Percentiles rank a stretch among this genome's conserved stretches.
Evolutionary conservation across 2,888 invertebrate species (phyloP).

Genomic region (Stramonita haemastoma): DNA sequence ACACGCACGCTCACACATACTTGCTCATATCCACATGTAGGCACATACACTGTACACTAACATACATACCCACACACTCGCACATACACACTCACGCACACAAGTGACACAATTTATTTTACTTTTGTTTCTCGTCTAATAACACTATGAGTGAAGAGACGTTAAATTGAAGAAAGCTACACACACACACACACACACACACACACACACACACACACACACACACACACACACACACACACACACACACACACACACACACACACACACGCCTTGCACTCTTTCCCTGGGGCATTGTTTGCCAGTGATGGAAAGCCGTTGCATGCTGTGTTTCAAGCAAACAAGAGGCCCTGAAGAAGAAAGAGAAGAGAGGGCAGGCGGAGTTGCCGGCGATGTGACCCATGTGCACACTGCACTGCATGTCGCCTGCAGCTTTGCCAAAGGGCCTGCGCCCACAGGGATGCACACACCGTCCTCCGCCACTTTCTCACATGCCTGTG

Average conservation of each 20-base stretch:
- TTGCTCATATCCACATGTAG: background rate
- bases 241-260: background rate
- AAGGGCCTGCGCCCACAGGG: background rate
- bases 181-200: too few species aligned
- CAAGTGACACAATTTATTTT: background rate
- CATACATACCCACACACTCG: background rate
- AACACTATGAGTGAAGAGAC: too few species aligned
- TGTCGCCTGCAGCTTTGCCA: background rate
- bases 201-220: background rate
- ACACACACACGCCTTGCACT: background rate
- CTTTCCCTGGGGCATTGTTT: background rate
- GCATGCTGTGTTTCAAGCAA: background rate
- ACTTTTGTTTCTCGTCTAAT: too few species aligned
- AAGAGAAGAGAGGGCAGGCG: too few species aligned
- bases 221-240: background rate
- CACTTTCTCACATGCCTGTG: background rate
- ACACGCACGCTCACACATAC: background rate
- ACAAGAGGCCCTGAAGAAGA: background rate
- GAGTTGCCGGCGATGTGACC: background rate
- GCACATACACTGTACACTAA: background rate
- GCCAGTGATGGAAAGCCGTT: background rate
- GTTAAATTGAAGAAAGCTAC: too few species aligned
- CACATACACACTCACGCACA: background rate
- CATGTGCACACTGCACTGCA: background rate
- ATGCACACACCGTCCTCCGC: background rate